phyloP scores from a whole-genome alignment of 2,113 vertebrate species.

The Aspiorhynchus laticeps region DNA sequence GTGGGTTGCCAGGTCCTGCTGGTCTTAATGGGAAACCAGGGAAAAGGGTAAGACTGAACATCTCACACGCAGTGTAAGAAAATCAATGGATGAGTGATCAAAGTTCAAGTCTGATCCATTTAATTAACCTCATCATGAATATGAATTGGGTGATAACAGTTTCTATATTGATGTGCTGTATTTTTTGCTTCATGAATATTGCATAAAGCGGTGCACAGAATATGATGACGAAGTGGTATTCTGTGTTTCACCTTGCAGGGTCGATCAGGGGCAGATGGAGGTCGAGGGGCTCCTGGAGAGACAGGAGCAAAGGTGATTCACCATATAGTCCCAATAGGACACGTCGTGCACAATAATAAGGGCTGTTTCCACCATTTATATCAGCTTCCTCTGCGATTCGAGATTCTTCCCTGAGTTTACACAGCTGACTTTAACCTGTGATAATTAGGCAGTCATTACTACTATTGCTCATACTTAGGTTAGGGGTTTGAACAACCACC shows the following conservation, averaged over 20 bases:
- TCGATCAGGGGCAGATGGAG: slow-evolving; percentile 82
- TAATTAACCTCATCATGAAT: slow-evolving; percentile 20
- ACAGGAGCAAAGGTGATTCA: slow-evolving; percentile 83
- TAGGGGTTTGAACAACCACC: neutral
- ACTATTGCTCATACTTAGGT: neutral
- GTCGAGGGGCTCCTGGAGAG: slow-evolving; percentile 87
- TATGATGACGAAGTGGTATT: slow-evolving; percentile 40
- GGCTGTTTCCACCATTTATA: neutral
- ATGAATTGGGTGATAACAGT: slow-evolving; percentile 4
- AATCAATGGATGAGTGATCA: slow-evolving; percentile 31
- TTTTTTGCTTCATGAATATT: slow-evolving; percentile 32
- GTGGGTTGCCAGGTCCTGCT: slow-evolving; percentile 77
- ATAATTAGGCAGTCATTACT: neutral
- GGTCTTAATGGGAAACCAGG: slow-evolving; percentile 81
- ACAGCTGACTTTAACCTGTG: neutral
- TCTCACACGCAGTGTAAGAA: neutral
- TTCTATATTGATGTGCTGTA: slow-evolving; percentile 23
- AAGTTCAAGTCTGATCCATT: slow-evolving; percentile 24
- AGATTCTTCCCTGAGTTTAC: neutral
- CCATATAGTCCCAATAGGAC: neutral
- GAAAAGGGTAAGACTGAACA: slow-evolving; percentile 80
- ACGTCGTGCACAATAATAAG: neutral
- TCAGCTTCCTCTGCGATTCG: neutral
- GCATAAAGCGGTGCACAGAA: slow-evolving; percentile 16
- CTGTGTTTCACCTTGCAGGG: slow-evolving; percentile 73